A percentile compares a stretch with the other conserved stretches of the same genome.
Conservation (phyloP, 2,888 invertebrate species). For the Pyrgus malvae region DNA sequence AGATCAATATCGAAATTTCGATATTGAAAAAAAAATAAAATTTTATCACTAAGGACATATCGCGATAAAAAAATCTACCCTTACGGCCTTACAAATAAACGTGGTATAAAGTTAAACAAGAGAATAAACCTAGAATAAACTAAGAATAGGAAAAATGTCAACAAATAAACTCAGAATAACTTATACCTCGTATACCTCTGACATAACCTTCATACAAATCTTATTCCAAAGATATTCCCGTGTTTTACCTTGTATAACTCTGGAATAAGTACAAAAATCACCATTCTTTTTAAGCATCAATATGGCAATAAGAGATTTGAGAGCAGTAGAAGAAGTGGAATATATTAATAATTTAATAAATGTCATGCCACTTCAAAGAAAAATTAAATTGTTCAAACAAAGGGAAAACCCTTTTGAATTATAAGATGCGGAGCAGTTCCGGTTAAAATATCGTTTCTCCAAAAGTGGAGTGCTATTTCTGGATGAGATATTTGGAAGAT, state of each 20-base stretch:
- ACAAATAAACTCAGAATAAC: neutral
- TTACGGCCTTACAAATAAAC: slow-evolving; percentile 2
- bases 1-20: too few relatives aligned
- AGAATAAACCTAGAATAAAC: neutral
- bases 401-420: too few relatives aligned
- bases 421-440: too few relatives aligned
- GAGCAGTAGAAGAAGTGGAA: neutral
- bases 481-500: too few relatives aligned
- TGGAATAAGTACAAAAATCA: neutral
- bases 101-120: neutral
- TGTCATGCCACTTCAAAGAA: neutral
- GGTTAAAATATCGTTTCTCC: too few relatives aligned
- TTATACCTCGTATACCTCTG: neutral
- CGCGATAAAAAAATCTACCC: too few relatives aligned
- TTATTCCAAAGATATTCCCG: too few relatives aligned
- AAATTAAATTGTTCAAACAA: neutral
- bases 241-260: neutral
- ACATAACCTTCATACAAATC: neutral
- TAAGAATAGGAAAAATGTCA: neutral
- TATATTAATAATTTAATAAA: neutral
- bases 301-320: neutral
- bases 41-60: too few relatives aligned
- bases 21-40: too few relatives aligned
- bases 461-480: too few relatives aligned
- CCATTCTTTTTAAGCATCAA: neutral